Percentiles rank a stretch among this genome's conserved stretches.
Conservation (phyloP, 2,888 invertebrate species). For the Troides helena region DNA sequence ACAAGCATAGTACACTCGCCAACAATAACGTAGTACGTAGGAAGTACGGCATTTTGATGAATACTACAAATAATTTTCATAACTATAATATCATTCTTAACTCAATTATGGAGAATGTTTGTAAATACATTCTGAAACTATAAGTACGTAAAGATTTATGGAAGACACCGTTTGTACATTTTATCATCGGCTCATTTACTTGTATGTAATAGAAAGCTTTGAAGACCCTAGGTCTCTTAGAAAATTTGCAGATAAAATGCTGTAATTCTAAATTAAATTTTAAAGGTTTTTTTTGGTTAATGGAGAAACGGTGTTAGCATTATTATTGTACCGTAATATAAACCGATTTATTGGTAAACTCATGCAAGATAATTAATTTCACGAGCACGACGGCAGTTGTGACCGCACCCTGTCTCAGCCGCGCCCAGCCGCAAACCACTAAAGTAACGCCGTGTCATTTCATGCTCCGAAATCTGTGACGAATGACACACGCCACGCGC, state of each 20-base stretch:
- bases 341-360: slow-evolving; percentile 39
- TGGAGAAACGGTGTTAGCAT: slow-evolving; percentile 25
- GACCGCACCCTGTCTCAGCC: slow-evolving; percentile 61
- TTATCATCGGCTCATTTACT: background rate
- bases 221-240: background rate
- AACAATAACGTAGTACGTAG: too few relatives aligned
- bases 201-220: too few relatives aligned
- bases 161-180: background rate
- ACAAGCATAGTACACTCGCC: too few relatives aligned
- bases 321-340: slow-evolving; percentile 33
- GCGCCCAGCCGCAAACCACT: slow-evolving; percentile 57
- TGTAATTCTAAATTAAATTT: background rate
- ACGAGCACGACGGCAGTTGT: slow-evolving; percentile 48
- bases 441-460: slow-evolving; percentile 61
- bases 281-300: background rate
- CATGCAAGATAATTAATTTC: slow-evolving; percentile 43
- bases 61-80: too few relatives aligned
- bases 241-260: background rate
- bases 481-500: slow-evolving; percentile 52
- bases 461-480: slow-evolving; percentile 63
- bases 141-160: too few relatives aligned
- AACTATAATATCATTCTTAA: too few relatives aligned
- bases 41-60: too few relatives aligned
- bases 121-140: too few relatives aligned
- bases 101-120: too few relatives aligned